These are phyloP conservation scores for Pteropus alecto DNA, from an alignment of 2,113 vertebrate species.

Conservation along the genomic window DNA sequence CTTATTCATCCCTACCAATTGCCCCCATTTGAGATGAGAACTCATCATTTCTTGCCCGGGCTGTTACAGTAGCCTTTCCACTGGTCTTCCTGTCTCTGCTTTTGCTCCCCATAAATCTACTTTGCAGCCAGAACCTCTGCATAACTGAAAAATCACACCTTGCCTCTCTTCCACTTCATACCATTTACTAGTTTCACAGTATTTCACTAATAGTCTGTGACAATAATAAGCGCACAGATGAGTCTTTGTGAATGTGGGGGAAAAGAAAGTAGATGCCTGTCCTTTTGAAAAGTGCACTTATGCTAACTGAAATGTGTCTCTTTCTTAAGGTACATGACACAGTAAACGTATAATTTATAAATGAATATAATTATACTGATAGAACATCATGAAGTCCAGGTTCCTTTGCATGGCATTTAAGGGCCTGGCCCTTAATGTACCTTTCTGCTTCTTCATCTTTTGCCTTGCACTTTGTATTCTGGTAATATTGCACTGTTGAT, in stretches of 20 bases:
- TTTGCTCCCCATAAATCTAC: neutral
- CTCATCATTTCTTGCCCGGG: neutral
- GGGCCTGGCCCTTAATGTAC: neutral
- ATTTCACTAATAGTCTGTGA: neutral
- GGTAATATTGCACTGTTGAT: neutral
- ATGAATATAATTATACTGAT: neutral
- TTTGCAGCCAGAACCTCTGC: neutral
- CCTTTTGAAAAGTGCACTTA: neutral
- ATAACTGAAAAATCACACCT: neutral
- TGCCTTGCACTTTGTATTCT: neutral
- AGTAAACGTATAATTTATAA: neutral
- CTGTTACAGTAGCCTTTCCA: neutral
- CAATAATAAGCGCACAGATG: too few species aligned
- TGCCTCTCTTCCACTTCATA: neutral
- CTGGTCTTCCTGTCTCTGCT: neutral
- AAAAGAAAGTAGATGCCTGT: neutral
- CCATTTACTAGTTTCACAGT: neutral
- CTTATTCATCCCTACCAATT: neutral
- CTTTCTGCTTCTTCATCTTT: neutral
- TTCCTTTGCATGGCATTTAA: neutral
- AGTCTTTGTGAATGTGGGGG: neutral
- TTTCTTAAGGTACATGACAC: neutral
- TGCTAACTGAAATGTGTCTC: neutral
- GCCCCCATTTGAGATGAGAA: too few species aligned
- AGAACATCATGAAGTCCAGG: neutral